phyloP scores from a whole-genome alignment of 2,888 invertebrate species.

The Chaetoderma sp. region DNA sequence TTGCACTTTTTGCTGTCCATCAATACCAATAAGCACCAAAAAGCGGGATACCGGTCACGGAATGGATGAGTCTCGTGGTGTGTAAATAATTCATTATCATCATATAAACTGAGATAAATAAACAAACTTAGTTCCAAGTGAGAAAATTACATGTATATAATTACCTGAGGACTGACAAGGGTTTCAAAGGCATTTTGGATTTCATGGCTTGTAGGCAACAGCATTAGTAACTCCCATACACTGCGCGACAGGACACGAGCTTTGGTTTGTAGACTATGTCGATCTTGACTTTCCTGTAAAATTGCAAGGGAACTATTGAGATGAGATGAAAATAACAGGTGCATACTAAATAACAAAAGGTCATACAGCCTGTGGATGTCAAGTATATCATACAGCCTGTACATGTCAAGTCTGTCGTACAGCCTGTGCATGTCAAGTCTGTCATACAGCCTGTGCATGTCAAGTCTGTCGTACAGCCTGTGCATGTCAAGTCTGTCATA shows the following conservation, averaged over 20 bases:
- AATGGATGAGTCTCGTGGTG: no score
- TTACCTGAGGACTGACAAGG: slow-evolving; percentile 48
- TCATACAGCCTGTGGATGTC: no score
- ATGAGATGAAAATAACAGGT: neutral
- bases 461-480: no score
- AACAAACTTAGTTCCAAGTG: neutral
- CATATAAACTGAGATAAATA: neutral
- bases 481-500: no score
- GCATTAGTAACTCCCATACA: slow-evolving; percentile 94
- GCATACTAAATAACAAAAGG: neutral
- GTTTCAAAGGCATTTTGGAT: slow-evolving; percentile 85
- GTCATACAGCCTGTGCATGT: no score
- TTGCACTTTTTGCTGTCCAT: no score
- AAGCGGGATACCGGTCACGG: no score
- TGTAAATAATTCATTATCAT: neutral
- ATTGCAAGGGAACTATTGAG: neutral
- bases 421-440: no score
- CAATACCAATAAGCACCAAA: no score
- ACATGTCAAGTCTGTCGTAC: no score
- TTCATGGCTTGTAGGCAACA: slow-evolving; percentile 90
- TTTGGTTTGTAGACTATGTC: slow-evolving; percentile 58
- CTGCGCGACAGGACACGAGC: slow-evolving; percentile 89
- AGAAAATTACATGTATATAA: neutral
- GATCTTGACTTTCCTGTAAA: slow-evolving; percentile 59
- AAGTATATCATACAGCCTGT: no score